Conservation (phyloP, 2,888 invertebrate species). For the Philhelius pedissequus region DNA sequence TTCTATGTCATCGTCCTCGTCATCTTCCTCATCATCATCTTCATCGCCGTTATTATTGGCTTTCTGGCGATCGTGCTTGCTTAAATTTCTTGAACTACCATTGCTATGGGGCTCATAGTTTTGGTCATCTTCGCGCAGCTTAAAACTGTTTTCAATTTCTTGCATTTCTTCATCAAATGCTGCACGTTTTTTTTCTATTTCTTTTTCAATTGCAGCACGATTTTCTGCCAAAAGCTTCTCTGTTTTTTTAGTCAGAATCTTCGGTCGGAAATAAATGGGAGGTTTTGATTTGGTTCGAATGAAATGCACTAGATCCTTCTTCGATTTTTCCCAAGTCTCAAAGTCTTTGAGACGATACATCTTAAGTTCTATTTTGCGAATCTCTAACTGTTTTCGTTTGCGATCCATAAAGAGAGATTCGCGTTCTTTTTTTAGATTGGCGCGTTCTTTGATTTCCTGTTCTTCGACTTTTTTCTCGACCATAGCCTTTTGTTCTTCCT, state of each 20-base stretch:
- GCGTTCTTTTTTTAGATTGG: slow-evolving; percentile 89
- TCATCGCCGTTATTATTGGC: slow-evolving; percentile 27
- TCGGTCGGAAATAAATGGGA: slow-evolving; percentile 92
- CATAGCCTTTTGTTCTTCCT: slow-evolving; percentile 87
- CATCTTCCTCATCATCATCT: slow-evolving; percentile 51
- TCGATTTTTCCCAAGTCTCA: slow-evolving; percentile 91
- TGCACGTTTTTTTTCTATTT: slow-evolving; percentile 83
- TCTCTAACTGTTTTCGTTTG: slow-evolving; percentile 92
- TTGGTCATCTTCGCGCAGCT: slow-evolving; percentile 70
- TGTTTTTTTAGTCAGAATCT: slow-evolving; percentile 85
- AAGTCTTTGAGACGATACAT: slow-evolving; percentile 93
- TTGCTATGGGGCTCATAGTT: slow-evolving; percentile 38
- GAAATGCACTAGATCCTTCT: slow-evolving; percentile 87
- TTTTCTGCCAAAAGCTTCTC: slow-evolving; percentile 84
- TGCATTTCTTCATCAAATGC: slow-evolving; percentile 84
- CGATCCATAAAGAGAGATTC: slow-evolving; percentile 91
- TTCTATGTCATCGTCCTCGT: slow-evolving; percentile 5
- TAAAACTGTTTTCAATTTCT: slow-evolving; percentile 81
- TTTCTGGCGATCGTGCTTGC: slow-evolving; percentile 61
- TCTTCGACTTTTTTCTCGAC: slow-evolving; percentile 97
- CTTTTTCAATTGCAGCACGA: slow-evolving; percentile 83
- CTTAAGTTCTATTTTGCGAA: slow-evolving; percentile 93
- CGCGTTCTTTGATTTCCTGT: slow-evolving; percentile 91
- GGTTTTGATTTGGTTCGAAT: slow-evolving; percentile 94
- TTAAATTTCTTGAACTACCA: slow-evolving; percentile 17